Percentiles rank a stretch among this genome's conserved stretches.
Evolutionary conservation across 2,797 vertebrate species (phyloP).

Genomic region (Lagodon rhomboides): DNA sequence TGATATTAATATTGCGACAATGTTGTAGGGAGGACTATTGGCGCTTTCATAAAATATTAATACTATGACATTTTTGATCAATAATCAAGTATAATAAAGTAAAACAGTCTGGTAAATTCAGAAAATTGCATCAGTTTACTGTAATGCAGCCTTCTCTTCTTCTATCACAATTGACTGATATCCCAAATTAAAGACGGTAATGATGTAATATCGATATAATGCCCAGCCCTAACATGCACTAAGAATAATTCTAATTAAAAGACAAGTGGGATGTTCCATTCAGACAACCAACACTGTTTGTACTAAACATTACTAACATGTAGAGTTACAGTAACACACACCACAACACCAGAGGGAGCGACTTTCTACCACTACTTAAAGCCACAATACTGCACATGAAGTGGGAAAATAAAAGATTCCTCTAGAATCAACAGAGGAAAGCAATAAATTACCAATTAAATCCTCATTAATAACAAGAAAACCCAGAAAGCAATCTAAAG

Average conservation of each 20-base stretch:
- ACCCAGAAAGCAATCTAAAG: conserved; percentile 11
- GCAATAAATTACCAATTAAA: conserved; percentile 11
- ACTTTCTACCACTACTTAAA: conserved; percentile 39
- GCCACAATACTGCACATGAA: conserved; percentile 27
- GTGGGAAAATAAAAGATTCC: neutral
- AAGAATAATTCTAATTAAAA: conserved; percentile 3
- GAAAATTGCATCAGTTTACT: too few relatives aligned
- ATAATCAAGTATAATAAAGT: too few relatives aligned
- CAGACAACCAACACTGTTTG: conserved; percentile 45
- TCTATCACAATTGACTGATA: too few relatives aligned
- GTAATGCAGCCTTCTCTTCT: too few relatives aligned
- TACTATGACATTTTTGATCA: too few relatives aligned
- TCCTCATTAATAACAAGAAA: conserved; percentile 1
- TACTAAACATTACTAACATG: conserved; percentile 50
- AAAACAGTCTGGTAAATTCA: too few relatives aligned
- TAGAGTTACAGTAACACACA: conserved; percentile 41
- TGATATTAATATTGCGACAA: too few relatives aligned
- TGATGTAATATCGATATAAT: too few relatives aligned
- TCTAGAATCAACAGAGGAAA: conserved; percentile 10
- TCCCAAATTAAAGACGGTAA: too few relatives aligned
- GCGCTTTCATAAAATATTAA: too few relatives aligned
- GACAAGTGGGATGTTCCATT: conserved; percentile 54
- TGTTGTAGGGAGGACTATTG: too few relatives aligned
- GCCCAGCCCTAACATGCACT: conserved; percentile 2
- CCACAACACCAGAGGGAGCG: conserved; percentile 37